Evolutionary conservation across 35 echinoderm and acorn worm species (phyloP).

Genomic region (Ophioderma brevispina): DNA sequence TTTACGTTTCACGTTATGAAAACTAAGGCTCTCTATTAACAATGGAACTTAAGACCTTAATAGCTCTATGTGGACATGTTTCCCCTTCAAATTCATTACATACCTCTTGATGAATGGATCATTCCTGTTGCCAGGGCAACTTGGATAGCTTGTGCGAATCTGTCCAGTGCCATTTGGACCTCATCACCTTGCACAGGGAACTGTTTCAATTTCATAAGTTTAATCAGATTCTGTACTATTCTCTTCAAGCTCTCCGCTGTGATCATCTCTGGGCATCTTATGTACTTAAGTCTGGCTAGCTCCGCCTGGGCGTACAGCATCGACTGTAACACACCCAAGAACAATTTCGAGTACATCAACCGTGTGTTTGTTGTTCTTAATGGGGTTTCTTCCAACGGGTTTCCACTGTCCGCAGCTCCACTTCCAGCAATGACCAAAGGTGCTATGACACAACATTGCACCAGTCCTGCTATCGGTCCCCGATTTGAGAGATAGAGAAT

Average conservation of each 20-base stretch:
- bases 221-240: slow-evolving; percentile 3
- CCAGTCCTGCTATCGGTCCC: slow-evolving; percentile 49
- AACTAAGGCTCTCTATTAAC: no score
- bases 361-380: background rate
- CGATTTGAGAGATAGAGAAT: slow-evolving; percentile 6
- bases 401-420: background rate
- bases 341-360: slow-evolving; percentile 42
- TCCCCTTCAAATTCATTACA: background rate
- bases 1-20: no score
- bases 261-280: slow-evolving; percentile 10
- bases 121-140: slow-evolving; percentile 48
- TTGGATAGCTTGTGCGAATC: slow-evolving; percentile 52
- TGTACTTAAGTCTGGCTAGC: background rate
- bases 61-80: no score
- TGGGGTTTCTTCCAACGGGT: background rate
- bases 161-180: slow-evolving; percentile 44
- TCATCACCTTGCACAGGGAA: background rate
- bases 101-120: slow-evolving; percentile 41
- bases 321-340: slow-evolving; percentile 47
- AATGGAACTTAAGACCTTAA: no score
- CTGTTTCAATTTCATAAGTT: background rate
- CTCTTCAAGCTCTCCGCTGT: slow-evolving; percentile 39
- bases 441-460: slow-evolving; percentile 41
- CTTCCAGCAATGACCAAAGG: slow-evolving; percentile 21
- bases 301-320: slow-evolving; percentile 16